Evolutionary conservation across 1,140 invertebrate genomes (phyloP), one percentile per base, ranked within the genome.

Genomic region (Apolygus lucorum): DNA sequence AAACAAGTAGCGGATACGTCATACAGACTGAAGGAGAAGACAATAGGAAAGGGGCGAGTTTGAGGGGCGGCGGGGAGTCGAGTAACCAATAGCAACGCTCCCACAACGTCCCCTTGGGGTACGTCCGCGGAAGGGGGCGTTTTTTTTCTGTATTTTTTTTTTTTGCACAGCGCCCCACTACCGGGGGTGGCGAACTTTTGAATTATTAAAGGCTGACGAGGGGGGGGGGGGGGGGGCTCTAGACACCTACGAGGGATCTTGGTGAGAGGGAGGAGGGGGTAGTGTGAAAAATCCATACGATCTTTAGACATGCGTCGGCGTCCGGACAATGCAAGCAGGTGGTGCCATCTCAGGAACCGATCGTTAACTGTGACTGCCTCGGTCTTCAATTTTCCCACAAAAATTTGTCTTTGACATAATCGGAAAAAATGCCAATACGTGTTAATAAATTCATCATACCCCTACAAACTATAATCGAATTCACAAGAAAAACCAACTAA

Each of bases 211-310:
- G 54, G 54, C 54, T 62, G 54, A 22, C 21, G 22, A 26, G 62
- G 24, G 2, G 2, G 21, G 21, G 21, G 62, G 22, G 34, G 34
- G 34, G 26, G 52, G 28, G 52, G 28, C 27, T 21, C 21, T 2
- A 28, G 22, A 52, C 8, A 49, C 49, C 25, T 25, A 54, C 14
- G 13, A 27, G 28, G 34, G 21, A 28, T n/a, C 34, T 68, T 34
- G 21, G 27, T 14, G 52, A 52, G 34, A 70, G 64, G n/a, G 52
- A 34, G 64, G 68, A 28, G 52, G 26, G 52, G n/a, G 29, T 28
- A 24, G 27, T 59, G 70, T 69, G 67, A 71, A 65, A 63, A 67
- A 71, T 27, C 28, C 49, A 69, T 68, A 69, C 26, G 62, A 63
- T 26, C 62, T 63, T 22, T 63, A 63, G 62, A 63, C n/a, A n/a